phyloP scores from a whole-genome alignment of 2,888 invertebrate species.

The Andrena bicolor region DNA sequence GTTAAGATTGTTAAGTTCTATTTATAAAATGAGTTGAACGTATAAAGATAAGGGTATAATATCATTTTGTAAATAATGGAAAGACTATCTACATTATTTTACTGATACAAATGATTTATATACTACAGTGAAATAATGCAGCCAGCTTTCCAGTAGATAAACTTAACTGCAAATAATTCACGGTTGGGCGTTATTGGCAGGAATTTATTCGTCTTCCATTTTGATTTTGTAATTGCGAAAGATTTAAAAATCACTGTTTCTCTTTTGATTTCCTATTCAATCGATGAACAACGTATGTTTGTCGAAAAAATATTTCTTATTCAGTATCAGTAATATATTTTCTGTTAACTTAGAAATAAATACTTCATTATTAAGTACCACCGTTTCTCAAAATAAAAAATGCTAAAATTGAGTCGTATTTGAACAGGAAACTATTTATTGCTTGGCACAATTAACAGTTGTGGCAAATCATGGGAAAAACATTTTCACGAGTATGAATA shows the following conservation, averaged over 20 bases:
- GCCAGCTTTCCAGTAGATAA: background rate
- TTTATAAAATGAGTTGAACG: slow-evolving; percentile 12
- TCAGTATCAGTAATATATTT: slow-evolving; percentile 29
- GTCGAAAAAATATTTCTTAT: slow-evolving; percentile 27
- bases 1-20: background rate
- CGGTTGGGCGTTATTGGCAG: background rate
- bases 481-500: background rate
- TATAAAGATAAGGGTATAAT: background rate
- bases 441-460: slow-evolving; percentile 1
- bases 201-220: background rate
- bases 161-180: background rate
- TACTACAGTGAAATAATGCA: slow-evolving; percentile 6
- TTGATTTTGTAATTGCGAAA: slow-evolving; percentile 1
- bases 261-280: background rate
- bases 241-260: background rate
- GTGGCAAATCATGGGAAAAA: background rate
- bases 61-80: slow-evolving; percentile 17
- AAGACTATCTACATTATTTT: slow-evolving; percentile 6
- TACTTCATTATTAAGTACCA: slow-evolving; percentile 17
- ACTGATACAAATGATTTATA: slow-evolving; percentile 35
- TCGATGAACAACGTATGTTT: background rate
- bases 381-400: slow-evolving; percentile 3
- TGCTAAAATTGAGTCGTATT: background rate
- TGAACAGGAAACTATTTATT: slow-evolving; percentile 1
- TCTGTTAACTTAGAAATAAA: background rate